Conservation (phyloP, 2,797 vertebrate species). For the Heliangelus exortis region DNA sequence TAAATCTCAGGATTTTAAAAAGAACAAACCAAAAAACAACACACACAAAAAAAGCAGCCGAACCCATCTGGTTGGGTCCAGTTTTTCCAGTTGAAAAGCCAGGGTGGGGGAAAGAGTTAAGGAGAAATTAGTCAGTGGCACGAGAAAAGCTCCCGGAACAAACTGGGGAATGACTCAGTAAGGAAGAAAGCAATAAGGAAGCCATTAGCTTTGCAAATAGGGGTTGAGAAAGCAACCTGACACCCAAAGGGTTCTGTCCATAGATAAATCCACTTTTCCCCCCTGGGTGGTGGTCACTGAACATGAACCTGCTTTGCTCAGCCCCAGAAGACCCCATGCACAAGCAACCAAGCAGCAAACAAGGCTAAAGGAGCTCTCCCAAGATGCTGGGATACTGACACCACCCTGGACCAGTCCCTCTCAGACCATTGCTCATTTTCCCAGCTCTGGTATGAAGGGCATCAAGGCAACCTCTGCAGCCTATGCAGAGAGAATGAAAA, state of each 20-base stretch:
- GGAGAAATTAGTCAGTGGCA: not conserved
- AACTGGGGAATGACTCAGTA: not conserved
- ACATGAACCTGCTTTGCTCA: accelerated
- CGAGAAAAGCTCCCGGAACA: not conserved
- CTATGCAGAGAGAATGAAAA: not conserved
- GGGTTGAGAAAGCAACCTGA: not conserved
- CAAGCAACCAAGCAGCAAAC: accelerated
- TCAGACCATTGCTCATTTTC: accelerated
- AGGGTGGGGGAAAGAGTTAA: not conserved
- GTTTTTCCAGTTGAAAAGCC: not conserved
- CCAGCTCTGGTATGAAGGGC: not conserved
- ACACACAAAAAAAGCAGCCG: not conserved
- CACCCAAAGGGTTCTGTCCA: not conserved
- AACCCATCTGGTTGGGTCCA: not conserved
- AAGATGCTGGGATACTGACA: not conserved
- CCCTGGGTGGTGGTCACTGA: accelerated
- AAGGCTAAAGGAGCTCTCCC: accelerated
- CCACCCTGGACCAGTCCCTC: accelerated
- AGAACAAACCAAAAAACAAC: no score
- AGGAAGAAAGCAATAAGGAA: not conserved
- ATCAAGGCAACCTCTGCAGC: not conserved
- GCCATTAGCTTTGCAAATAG: accelerated
- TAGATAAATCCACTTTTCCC: not conserved
- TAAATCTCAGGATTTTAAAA: not conserved
- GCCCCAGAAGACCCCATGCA: not conserved